Evolutionary conservation across 2,888 invertebrate species (phyloP).

Genomic region (Tachina grossa): DNA sequence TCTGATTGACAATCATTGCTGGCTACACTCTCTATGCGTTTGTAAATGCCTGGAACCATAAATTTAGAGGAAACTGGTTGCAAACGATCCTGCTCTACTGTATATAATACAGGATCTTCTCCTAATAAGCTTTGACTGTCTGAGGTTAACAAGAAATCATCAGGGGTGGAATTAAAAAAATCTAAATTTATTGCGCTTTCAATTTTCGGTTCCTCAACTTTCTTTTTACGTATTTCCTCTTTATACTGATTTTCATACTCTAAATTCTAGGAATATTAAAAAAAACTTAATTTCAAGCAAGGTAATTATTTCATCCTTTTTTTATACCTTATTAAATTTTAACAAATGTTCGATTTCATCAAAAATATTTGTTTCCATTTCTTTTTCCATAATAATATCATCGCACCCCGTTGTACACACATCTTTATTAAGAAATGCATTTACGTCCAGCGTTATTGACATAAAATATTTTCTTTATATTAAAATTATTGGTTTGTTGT

Average conservation of each 20-base stretch:
- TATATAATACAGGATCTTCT: constrained; percentile 74
- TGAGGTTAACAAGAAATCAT: constrained; percentile 70
- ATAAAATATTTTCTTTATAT: constrained; percentile 36
- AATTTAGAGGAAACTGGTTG: constrained; percentile 75
- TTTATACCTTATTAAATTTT: constrained; percentile 70
- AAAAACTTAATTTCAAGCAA: not conserved
- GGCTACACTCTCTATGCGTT: constrained; percentile 71
- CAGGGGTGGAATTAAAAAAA: constrained; percentile 50
- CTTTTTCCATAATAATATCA: constrained; percentile 66
- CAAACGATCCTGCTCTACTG: constrained; percentile 74
- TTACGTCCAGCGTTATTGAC: constrained; percentile 72
- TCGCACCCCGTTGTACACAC: constrained; percentile 55
- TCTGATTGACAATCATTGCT: not conserved
- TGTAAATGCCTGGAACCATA: constrained; percentile 77
- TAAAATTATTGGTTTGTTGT: constrained; percentile 13
- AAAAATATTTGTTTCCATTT: constrained; percentile 71
- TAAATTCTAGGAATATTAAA: constrained; percentile 53
- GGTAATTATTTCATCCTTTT: not conserved
- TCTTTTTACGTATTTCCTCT: constrained; percentile 45
- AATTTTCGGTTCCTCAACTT: constrained; percentile 30
- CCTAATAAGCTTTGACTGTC: constrained; percentile 71
- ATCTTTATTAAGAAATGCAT: constrained; percentile 70
- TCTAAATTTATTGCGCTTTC: constrained; percentile 53
- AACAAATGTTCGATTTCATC: constrained; percentile 73
- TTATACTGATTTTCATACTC: constrained; percentile 50